phyloP scores from a whole-genome alignment of 2,888 invertebrate genomes.

The Drosophila aldrichi region DNA sequence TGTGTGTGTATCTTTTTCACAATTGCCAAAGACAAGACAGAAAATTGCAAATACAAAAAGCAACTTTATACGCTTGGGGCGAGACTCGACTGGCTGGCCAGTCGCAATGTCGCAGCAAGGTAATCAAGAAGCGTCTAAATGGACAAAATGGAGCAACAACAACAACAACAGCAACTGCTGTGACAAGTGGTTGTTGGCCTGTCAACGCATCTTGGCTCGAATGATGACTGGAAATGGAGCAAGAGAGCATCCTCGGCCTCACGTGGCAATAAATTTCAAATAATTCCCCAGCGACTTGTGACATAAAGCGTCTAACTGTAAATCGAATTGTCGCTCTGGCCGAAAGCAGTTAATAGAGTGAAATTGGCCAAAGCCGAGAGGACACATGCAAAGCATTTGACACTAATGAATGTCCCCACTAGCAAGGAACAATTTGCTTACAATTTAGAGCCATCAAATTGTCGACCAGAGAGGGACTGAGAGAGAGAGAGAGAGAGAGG shows the following conservation, averaged over 20 bases:
- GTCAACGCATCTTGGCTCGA: slow-evolving; percentile 66
- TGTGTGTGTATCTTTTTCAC: slow-evolving; percentile 61
- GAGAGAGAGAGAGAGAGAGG: background rate
- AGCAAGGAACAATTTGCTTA: slow-evolving; percentile 44
- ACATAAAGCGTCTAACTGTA: slow-evolving; percentile 59
- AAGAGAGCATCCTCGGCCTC: slow-evolving; percentile 65
- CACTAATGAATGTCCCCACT: slow-evolving; percentile 63
- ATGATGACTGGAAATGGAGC: slow-evolving; percentile 70
- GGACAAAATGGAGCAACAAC: slow-evolving; percentile 77
- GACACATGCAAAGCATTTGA: slow-evolving; percentile 67
- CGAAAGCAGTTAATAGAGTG: slow-evolving; percentile 38
- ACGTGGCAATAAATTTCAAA: slow-evolving; percentile 71
- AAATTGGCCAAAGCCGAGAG: slow-evolving; percentile 13
- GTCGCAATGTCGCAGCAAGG: slow-evolving; percentile 63
- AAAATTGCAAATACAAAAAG: slow-evolving; percentile 51
- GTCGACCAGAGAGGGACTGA: slow-evolving; percentile 7
- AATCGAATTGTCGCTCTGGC: slow-evolving; percentile 30
- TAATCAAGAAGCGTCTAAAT: slow-evolving; percentile 77
- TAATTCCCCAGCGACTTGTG: slow-evolving; percentile 56
- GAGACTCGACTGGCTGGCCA: slow-evolving; percentile 27
- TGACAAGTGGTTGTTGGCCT: slow-evolving; percentile 49
- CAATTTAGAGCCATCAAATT: slow-evolving; percentile 60
- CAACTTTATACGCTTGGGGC: slow-evolving; percentile 59
- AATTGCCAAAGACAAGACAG: slow-evolving; percentile 62
- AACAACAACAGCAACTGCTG: slow-evolving; percentile 46